Evolutionary conservation across 2,113 vertebrate genomes (phyloP).

Genomic region (Chroicocephalus ridibundus): DNA sequence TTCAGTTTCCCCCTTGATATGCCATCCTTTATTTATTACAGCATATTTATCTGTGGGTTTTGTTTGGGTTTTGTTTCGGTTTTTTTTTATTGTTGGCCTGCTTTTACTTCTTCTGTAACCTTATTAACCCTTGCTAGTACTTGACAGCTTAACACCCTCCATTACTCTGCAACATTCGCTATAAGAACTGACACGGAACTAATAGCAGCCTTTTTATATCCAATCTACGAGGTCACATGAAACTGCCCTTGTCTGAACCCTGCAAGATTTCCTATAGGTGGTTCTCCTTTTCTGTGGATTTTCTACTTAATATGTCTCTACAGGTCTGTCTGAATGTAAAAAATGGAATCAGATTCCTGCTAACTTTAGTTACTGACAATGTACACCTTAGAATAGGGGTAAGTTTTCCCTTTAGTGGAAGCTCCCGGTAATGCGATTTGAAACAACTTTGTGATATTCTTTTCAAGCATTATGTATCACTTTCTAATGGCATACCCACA

Average conservation of each 20-base stretch:
- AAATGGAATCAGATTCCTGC: slow-evolving; percentile 71
- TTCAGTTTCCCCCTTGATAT: slow-evolving; percentile 53
- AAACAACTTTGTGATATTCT: slow-evolving; percentile 70
- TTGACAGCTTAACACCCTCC: slow-evolving; percentile 84
- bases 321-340: slow-evolving; percentile 70
- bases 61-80: not conserved
- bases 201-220: slow-evolving; percentile 82
- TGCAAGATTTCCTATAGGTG: slow-evolving; percentile 75
- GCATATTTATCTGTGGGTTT: slow-evolving; percentile 64
- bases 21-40: slow-evolving; percentile 75
- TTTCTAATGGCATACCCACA: slow-evolving; percentile 61
- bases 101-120: slow-evolving; percentile 82
- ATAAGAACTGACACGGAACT: slow-evolving; percentile 81
- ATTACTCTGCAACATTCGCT: slow-evolving; percentile 77
- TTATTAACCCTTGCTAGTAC: slow-evolving; percentile 84
- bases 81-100: slow-evolving; percentile 73
- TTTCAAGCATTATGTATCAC: slow-evolving; percentile 60
- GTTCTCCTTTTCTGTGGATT: slow-evolving; percentile 66
- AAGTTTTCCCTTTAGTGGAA: slow-evolving; percentile 65
- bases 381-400: slow-evolving; percentile 48
- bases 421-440: slow-evolving; percentile 49
- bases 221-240: slow-evolving; percentile 76
- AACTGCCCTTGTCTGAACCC: slow-evolving; percentile 77
- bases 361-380: slow-evolving; percentile 69
- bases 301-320: slow-evolving; percentile 73